Evolutionary conservation across 2,797 vertebrate species (phyloP).

Genomic region (Onychomys torridus): DNA sequence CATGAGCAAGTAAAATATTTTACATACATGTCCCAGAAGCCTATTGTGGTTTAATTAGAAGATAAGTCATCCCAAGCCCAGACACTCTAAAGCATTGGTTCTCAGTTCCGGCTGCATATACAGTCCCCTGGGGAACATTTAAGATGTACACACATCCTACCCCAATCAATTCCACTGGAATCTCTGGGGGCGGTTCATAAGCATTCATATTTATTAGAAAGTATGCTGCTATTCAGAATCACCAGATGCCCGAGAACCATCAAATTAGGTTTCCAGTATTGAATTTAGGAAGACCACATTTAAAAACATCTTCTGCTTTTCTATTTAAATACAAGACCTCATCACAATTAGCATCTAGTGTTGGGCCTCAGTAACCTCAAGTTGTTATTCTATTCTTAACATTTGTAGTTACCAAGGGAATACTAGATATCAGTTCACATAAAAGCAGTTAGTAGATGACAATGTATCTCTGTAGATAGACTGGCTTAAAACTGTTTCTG

Average conservation of each 20-base stretch:
- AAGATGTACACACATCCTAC: slow-evolving; percentile 7
- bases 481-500: not conserved
- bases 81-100: slow-evolving; percentile 32
- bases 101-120: slow-evolving; percentile 2
- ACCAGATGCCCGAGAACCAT: slow-evolving; percentile 15
- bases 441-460: not conserved
- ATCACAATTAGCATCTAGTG: not conserved
- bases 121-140: slow-evolving; percentile 38
- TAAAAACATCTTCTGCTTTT: not conserved
- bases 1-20: not conserved
- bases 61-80: slow-evolving; percentile 44
- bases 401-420: slow-evolving; percentile 44
- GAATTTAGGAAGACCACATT: not conserved
- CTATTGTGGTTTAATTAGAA: slow-evolving; percentile 26
- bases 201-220: slow-evolving; percentile 60
- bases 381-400: not conserved
- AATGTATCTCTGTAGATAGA: not conserved
- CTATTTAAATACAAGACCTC: not conserved
- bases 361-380: slow-evolving; percentile 39
- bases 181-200: slow-evolving; percentile 42
- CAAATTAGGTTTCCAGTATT: slow-evolving; percentile 47
- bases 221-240: slow-evolving; percentile 24
- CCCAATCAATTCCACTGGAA: slow-evolving; percentile 35
- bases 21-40: slow-evolving; percentile 11
- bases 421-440: not conserved